Evolutionary conservation across 2,113 vertebrate genomes (phyloP).

Genomic region (Dromas ardeola): DNA sequence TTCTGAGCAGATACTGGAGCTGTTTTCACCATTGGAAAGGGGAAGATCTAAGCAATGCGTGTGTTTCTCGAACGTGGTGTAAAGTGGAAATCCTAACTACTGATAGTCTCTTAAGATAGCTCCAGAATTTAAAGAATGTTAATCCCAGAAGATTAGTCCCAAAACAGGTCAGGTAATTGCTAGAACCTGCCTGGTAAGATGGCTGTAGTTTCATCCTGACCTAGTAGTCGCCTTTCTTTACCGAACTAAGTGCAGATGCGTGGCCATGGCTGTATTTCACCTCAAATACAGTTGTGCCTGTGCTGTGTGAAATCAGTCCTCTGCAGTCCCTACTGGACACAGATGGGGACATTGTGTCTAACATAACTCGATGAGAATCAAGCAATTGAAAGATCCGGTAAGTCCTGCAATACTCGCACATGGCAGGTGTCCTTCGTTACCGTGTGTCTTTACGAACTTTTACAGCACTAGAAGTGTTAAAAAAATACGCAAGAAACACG

Average conservation of each 20-base stretch:
- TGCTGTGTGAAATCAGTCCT: not conserved
- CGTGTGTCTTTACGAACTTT: not conserved
- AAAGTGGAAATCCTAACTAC: not conserved
- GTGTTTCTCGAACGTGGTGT: not conserved
- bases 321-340: not conserved
- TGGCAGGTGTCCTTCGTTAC: not conserved
- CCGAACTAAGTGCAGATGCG: not conserved
- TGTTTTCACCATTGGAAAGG: not conserved
- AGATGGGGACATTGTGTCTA: accelerated
- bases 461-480: too few species aligned
- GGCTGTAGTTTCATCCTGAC: not conserved
- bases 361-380: too few species aligned
- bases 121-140: not conserved
- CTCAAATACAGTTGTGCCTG: not conserved
- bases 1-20: not conserved
- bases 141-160: not conserved
- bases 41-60: not conserved
- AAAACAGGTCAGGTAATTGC: not conserved
- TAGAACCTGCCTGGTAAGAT: not conserved
- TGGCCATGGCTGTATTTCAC: not conserved
- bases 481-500: not conserved
- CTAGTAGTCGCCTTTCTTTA: not conserved
- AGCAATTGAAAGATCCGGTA: too few species aligned
- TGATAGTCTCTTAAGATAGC: not conserved
- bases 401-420: accelerated